Conservation (phyloP, 2,888 invertebrate species). For the Diogma glabrata region DNA sequence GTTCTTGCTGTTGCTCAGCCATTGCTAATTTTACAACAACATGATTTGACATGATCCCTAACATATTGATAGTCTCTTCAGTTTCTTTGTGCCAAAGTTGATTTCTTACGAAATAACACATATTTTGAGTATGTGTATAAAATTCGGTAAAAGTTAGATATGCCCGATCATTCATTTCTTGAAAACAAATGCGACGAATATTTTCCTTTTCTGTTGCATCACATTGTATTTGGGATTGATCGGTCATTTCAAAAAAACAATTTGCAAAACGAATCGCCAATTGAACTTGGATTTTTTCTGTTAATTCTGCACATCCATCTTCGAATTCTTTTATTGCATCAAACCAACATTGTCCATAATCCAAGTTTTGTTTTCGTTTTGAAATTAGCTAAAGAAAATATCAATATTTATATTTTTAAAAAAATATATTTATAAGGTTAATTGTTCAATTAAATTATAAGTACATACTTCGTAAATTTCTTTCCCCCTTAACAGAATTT, state of each 20-base stretch:
- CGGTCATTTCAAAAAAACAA: neutral
- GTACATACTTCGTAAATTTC: too few relatives aligned
- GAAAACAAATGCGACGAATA: neutral
- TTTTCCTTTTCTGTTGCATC: neutral
- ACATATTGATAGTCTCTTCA: neutral
- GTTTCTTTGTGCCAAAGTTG: slow-evolving; percentile 5
- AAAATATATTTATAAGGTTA: too few relatives aligned
- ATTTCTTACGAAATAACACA: slow-evolving; percentile 1
- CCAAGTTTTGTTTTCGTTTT: neutral
- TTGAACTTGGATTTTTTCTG: slow-evolving; percentile 1
- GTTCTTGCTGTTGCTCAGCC: neutral
- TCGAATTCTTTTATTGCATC: neutral
- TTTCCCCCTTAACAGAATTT: too few relatives aligned
- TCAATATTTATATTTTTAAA: too few relatives aligned
- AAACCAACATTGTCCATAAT: neutral
- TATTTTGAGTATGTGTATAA: slow-evolving; percentile 3
- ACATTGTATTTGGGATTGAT: slow-evolving; percentile 2
- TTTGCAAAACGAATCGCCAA: neutral
- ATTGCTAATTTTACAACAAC: neutral
- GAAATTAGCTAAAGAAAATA: neutral
- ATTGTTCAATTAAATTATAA: too few relatives aligned
- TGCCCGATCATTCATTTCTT: neutral
- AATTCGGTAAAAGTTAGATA: slow-evolving; percentile 3
- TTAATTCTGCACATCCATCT: neutral
- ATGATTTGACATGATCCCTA: neutral